Conservation (phyloP, 1,140 invertebrate genomes). For the Calephelis nemesis region DNA sequence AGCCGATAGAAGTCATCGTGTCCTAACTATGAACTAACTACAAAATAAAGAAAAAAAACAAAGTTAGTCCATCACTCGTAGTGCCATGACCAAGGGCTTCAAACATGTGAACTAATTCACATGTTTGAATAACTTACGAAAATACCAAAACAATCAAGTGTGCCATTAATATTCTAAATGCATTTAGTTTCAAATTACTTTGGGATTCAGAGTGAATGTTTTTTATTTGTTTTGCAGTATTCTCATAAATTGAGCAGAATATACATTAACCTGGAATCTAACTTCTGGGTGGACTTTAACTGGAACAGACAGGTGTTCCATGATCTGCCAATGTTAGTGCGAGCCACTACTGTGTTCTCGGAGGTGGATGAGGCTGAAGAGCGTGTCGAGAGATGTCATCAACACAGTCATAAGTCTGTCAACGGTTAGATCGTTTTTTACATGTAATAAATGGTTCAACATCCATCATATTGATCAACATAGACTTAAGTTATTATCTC, state of each 20-base stretch:
- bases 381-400: conserved; percentile 51
- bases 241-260: conserved; percentile 50
- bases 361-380: conserved; percentile 54
- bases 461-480: not conserved
- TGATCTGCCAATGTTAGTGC: conserved; percentile 41
- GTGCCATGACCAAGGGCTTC: too few relatives aligned
- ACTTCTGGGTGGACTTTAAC: conserved; percentile 54
- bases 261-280: conserved; percentile 51
- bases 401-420: conserved; percentile 35
- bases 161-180: too few relatives aligned
- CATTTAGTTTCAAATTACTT: too few relatives aligned
- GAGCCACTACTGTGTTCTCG: conserved; percentile 52
- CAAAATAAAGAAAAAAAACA: too few relatives aligned
- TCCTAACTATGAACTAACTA: too few relatives aligned
- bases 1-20: too few relatives aligned
- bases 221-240: conserved; percentile 40
- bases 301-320: conserved; percentile 40
- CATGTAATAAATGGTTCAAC: not conserved
- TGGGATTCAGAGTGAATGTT: too few relatives aligned
- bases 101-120: too few relatives aligned
- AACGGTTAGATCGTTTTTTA: not conserved
- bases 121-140: too few relatives aligned
- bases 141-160: too few relatives aligned
- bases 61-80: too few relatives aligned
- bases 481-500: too few relatives aligned